phyloP scores from a whole-genome alignment of 2,888 invertebrate species.

The Ctena decussata region DNA sequence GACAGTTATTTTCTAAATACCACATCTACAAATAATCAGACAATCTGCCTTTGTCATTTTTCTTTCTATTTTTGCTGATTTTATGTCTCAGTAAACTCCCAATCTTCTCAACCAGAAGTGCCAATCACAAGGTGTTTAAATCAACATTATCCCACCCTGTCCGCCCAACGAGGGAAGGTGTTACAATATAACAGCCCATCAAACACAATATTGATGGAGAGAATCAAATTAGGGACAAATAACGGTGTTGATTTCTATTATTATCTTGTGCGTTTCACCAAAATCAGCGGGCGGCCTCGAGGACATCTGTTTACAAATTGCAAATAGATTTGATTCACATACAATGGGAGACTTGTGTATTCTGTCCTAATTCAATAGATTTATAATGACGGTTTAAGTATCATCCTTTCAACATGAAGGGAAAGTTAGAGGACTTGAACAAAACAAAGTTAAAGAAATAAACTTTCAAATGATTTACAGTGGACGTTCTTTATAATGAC shows the following conservation, averaged over 20 bases:
- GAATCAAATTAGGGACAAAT: slow-evolving; percentile 8
- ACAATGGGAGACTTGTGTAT: not conserved
- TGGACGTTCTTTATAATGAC: no score
- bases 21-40: no score
- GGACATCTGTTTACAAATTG: slow-evolving; percentile 15
- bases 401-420: not conserved
- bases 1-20: no score
- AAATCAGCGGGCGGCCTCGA: not conserved
- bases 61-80: not conserved
- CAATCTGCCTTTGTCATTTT: no score
- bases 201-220: not conserved
- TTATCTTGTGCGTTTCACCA: not conserved
- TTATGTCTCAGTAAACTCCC: not conserved
- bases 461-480: no score
- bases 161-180: not conserved
- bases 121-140: not conserved
- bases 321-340: not conserved
- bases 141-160: slow-evolving; percentile 10
- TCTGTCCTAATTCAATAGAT: not conserved
- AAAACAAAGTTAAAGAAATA: not conserved
- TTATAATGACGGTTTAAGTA: not conserved
- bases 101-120: not conserved
- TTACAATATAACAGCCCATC: slow-evolving; percentile 12
- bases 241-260: slow-evolving; percentile 16
- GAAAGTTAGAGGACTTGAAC: not conserved